These are phyloP conservation scores for Molossus alvarezi DNA, from an alignment of 2,797 vertebrate genomes.

Conservation along the genomic window DNA sequence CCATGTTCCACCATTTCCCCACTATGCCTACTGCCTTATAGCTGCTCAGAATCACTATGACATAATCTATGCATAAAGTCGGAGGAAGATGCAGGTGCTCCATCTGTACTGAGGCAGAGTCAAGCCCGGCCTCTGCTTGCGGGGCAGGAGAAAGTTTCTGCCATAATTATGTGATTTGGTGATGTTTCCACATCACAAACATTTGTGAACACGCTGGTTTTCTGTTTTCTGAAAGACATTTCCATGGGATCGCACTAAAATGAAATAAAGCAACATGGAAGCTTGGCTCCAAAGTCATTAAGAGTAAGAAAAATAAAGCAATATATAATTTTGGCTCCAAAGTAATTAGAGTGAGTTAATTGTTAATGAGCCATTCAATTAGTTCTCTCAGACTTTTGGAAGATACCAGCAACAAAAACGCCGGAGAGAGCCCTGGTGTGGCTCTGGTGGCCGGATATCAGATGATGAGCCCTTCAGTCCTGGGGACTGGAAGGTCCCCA, in stretches of 20 bases:
- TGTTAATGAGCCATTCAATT: background rate
- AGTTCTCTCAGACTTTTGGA: background rate
- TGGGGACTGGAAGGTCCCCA: background rate
- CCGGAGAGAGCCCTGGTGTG: background rate
- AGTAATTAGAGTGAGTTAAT: conserved; percentile 56
- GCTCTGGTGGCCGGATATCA: background rate
- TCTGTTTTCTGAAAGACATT: background rate
- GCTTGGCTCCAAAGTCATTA: conserved; percentile 32
- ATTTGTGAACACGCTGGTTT: background rate
- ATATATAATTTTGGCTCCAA: background rate
- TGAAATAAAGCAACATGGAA: background rate
- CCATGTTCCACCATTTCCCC: too few relatives aligned
- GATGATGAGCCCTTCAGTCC: background rate
- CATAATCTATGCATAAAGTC: background rate
- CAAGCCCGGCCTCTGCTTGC: background rate
- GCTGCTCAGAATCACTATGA: background rate
- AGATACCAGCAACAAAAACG: background rate
- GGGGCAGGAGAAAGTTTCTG: background rate
- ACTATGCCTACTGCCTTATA: background rate
- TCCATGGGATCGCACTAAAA: background rate
- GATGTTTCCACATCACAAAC: background rate
- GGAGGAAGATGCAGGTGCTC: background rate
- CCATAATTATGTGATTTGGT: background rate
- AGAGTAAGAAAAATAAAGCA: background rate
- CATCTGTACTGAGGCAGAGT: background rate